Percentiles rank a stretch among this genome's conserved stretches.
phyloP scores from a whole-genome alignment of 2,888 invertebrate genomes.

The Micoletzkya japonica region DNA sequence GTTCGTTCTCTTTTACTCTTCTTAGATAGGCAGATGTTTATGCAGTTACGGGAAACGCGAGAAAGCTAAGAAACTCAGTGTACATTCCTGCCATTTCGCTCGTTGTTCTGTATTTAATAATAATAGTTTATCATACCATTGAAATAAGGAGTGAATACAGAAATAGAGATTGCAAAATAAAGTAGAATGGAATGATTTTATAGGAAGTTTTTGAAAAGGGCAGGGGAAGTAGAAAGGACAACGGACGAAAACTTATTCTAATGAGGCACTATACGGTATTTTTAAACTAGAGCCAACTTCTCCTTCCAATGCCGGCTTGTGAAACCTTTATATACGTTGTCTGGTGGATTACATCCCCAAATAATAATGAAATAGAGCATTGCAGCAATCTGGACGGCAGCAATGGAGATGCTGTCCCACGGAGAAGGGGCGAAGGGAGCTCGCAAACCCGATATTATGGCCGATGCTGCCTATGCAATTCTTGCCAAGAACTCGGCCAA shows the following conservation, averaged over 20 bases:
- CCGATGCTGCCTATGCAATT: constrained; percentile 84
- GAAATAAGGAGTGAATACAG: background rate
- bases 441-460: constrained; percentile 50
- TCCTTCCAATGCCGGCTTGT: too few relatives aligned
- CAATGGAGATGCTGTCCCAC: constrained; percentile 70
- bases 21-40: background rate
- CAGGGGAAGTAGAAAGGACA: too few relatives aligned
- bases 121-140: background rate
- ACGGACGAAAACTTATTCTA: too few relatives aligned
- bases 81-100: background rate
- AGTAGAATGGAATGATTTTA: too few relatives aligned
- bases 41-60: background rate
- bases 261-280: too few relatives aligned
- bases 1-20: background rate
- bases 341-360: too few relatives aligned
- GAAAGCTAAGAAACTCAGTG: background rate
- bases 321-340: too few relatives aligned
- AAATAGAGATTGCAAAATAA: too few relatives aligned
- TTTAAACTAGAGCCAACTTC: too few relatives aligned
- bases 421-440: constrained; percentile 68
- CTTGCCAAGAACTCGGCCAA: constrained; percentile 77
- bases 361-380: too few relatives aligned
- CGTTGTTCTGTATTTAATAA: background rate
- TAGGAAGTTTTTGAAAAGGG: too few relatives aligned
- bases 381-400: constrained; percentile 75